Conservation (phyloP, 2,888 invertebrate genomes). For the Endomychus coccineus region DNA sequence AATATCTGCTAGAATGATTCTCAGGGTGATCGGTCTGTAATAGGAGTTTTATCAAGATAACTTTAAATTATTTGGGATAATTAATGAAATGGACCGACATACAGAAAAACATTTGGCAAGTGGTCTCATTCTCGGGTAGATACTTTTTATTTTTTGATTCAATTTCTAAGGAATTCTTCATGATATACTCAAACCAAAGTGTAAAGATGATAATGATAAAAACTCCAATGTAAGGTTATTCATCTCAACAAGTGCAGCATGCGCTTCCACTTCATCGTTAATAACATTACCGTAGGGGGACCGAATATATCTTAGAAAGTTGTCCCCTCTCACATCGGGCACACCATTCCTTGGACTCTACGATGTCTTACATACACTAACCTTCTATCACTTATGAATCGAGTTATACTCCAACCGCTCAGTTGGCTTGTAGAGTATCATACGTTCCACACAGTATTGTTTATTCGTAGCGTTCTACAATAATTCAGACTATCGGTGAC, state of each 20-base stretch:
- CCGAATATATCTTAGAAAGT: not conserved
- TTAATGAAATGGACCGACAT: too few species aligned
- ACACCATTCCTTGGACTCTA: not conserved
- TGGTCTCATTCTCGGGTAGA: too few species aligned
- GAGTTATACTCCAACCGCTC: not conserved
- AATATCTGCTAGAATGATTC: too few species aligned
- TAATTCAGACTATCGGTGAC: not conserved
- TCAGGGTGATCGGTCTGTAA: too few species aligned
- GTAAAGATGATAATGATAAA: not conserved
- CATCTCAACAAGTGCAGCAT: not conserved
- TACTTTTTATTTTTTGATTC: too few species aligned
- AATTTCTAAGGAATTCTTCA: too few species aligned
- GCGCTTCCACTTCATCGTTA: not conserved
- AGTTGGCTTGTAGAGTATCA: not conserved
- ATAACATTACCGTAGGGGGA: not conserved
- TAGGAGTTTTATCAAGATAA: too few species aligned
- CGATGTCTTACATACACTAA: not conserved
- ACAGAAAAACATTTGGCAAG: too few species aligned
- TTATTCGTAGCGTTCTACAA: not conserved
- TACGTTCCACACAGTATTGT: not conserved
- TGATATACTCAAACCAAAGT: too few species aligned
- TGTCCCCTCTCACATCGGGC: not conserved
- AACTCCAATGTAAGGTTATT: not conserved
- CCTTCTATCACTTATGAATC: not conserved
- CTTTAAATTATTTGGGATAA: too few species aligned